Evolutionary conservation across 2,113 vertebrate species (phyloP).

Genomic region (Erinaceus europaeus): DNA sequence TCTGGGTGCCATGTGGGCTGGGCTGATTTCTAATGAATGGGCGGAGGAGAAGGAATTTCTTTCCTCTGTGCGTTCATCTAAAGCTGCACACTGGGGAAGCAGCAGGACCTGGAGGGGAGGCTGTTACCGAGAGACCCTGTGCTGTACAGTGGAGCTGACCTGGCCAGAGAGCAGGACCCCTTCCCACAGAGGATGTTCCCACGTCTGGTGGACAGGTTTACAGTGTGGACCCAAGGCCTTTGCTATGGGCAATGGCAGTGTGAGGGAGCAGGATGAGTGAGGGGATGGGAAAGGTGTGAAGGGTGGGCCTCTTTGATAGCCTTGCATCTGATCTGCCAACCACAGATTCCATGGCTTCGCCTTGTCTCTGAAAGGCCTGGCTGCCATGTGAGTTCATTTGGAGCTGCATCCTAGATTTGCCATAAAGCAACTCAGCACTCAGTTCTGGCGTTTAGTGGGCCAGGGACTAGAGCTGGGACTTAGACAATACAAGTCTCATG

Average conservation of each 20-base stretch:
- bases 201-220: not conserved
- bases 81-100: not conserved
- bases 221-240: too few species aligned
- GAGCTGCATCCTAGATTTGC: not conserved
- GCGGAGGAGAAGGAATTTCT: constrained; percentile 8
- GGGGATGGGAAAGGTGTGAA: not conserved
- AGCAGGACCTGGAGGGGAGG: not conserved
- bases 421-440: too few species aligned
- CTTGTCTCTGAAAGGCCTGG: not conserved
- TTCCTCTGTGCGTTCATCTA: not conserved
- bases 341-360: not conserved
- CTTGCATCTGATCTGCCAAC: not conserved
- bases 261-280: not conserved
- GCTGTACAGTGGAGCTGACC: not conserved
- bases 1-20: not conserved
- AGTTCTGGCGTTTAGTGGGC: too few species aligned
- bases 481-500: too few species aligned
- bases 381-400: not conserved
- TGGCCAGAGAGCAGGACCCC: not conserved
- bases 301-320: not conserved
- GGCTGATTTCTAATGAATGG: constrained; percentile 52
- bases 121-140: not conserved
- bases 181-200: not conserved
- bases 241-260: not conserved
- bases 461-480: too few species aligned